phyloP scores from a whole-genome alignment of 2,888 invertebrate species.

The Dicyrtomina minuta region DNA sequence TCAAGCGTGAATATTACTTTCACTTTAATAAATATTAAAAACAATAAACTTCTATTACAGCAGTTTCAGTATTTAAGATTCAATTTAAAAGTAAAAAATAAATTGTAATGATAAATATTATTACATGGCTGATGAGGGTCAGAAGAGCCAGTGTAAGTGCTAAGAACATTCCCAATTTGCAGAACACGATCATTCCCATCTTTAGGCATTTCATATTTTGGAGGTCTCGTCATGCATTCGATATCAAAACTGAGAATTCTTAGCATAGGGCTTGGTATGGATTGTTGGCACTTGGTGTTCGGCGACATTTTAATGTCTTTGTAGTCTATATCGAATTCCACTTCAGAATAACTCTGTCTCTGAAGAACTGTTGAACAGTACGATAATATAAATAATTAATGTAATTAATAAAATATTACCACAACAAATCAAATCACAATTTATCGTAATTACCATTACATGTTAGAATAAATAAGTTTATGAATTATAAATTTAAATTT shows the following conservation, averaged over 20 bases:
- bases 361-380: conserved; percentile 20
- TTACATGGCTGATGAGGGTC: neutral
- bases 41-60: neutral
- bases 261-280: no score
- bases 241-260: conserved; percentile 46
- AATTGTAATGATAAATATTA: neutral
- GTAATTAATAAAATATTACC: no score
- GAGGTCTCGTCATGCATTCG: conserved; percentile 36
- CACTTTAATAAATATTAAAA: neutral
- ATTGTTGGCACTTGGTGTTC: no score
- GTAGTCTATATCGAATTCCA: conserved; percentile 44
- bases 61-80: no score
- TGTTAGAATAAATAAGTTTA: neutral
- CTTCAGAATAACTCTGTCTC: conserved; percentile 39
- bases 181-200: conserved; percentile 37
- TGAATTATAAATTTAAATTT: no score
- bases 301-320: conserved; percentile 6
- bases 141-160: neutral
- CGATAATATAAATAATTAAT: no score
- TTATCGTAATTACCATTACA: no score
- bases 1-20: conserved; percentile 40
- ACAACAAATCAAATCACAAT: no score
- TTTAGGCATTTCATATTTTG: conserved; percentile 13
- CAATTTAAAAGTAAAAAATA: conserved; percentile 7
- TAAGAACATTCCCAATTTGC: conserved; percentile 38